phyloP scores from a whole-genome alignment of 1,140 invertebrate species.

The Diachasmimorpha longicaudata region DNA sequence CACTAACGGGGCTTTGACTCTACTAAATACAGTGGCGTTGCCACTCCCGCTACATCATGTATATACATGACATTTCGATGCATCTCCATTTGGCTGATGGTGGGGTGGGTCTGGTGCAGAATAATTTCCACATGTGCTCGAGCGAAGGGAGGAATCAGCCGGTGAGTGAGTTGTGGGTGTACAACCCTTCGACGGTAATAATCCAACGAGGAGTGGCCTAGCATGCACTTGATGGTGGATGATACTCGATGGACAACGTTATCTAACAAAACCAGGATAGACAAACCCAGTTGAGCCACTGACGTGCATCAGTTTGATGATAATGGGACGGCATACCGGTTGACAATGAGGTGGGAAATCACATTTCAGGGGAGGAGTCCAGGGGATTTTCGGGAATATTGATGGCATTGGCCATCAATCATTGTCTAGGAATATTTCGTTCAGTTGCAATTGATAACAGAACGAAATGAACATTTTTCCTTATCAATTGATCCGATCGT shows the following conservation, averaged over 20 bases:
- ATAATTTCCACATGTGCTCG: neutral
- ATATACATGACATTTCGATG: conserved; percentile 23
- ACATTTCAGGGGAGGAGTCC: neutral
- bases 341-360: neutral
- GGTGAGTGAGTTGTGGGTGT: neutral
- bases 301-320: neutral
- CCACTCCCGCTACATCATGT: conserved; percentile 20
- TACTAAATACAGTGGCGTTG: neutral
- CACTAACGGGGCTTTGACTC: conserved; percentile 20
- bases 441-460: no score
- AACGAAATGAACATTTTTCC: no score
- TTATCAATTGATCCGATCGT: no score
- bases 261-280: conserved; percentile 3
- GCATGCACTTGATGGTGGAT: neutral
- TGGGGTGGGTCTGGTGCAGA: neutral
- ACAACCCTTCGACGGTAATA: conserved; percentile 11
- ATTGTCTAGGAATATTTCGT: neutral
- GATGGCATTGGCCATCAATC: neutral
- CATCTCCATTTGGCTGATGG: neutral
- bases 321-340: neutral
- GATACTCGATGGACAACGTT: neutral
- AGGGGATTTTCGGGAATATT: neutral
- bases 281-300: neutral
- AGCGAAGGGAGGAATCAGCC: neutral
- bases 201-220: conserved; percentile 1